Conservation (phyloP, 2,113 vertebrate species). For the Oncorhynchus gorbuscha region DNA sequence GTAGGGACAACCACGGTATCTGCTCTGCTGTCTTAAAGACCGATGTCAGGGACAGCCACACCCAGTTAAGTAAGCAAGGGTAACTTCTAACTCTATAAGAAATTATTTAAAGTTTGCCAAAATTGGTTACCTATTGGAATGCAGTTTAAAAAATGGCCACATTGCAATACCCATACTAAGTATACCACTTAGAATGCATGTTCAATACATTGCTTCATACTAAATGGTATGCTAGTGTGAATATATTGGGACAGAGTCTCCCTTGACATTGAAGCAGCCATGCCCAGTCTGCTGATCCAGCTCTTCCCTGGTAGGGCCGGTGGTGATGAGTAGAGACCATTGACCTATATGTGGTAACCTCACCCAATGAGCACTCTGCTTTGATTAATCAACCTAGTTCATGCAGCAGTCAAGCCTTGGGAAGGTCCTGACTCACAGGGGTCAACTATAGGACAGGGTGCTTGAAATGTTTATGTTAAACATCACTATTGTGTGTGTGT, state of each 20-base stretch:
- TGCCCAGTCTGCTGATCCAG: not conserved
- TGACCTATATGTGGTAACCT: no score
- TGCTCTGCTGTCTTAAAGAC: no score
- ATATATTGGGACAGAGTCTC: not conserved
- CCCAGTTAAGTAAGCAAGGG: not conserved
- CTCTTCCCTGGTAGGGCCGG: no score
- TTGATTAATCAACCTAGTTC: conserved; percentile 23
- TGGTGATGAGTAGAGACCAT: no score
- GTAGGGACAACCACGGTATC: no score
- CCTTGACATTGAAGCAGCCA: not conserved
- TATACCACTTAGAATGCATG: no score
- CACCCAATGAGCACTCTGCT: conserved; percentile 1
- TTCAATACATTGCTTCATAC: no score
- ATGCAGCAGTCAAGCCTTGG: no score
- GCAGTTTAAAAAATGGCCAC: not conserved
- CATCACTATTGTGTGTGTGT: no score
- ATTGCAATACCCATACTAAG: not conserved
- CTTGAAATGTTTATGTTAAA: no score
- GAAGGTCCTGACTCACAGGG: not conserved
- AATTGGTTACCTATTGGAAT: not conserved
- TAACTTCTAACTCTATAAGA: no score
- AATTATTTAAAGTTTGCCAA: no score
- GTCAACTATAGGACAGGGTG: not conserved
- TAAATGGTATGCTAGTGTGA: not conserved
- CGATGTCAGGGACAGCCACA: not conserved